Base-by-base conservation (phyloP, 2,113 vertebrate genomes). In the Rhizomys pruinosus region DNA sequence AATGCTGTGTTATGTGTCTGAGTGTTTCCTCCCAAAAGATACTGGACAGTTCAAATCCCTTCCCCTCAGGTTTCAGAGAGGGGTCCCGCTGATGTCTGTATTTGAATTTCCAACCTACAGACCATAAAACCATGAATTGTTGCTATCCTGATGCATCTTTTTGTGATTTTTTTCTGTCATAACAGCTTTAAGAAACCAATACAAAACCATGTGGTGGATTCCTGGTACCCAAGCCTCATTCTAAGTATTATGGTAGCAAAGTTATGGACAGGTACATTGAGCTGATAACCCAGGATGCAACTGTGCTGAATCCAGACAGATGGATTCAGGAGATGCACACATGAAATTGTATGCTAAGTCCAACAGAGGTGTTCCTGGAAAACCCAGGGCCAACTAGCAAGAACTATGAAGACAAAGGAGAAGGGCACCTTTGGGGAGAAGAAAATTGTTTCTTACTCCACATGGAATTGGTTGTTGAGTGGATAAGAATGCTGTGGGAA, bases 401-500 rank as follows among this genome's bases (percentile, higher is more conserved):
- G 39, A 76, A 32, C 66, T 37, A 27, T 11, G 55, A 55, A 23
- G 23, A 15, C 25, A 1, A 0, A 4, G 3, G n/a, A 5, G 34
- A 79, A n/a, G 1, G 27, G 7, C 3, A 2, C 37, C n/a, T 79
- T 59, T 42, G 34, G 79, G 52, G 39, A 2, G 29, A 39, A 29
- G 27, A 37, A 63, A 68, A 57, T 72, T 61, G 2, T 57, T 77
- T 37, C 39, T 78, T 27, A 47, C 10, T 63, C 55, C 32, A 17
- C 22, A 5, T 27, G 39, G 69, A 94, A 55, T 2, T 57, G 42
- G 37, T 17, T 19, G 47, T 3, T 68, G 59, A 78, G 8, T 89
- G 19, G 32, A 32, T 34, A 16, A 68, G n/a, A 90, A 63, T 87
- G 61, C 9, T 19, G 37, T 66, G 79, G 74, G n/a, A 84, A 95